Evolutionary conservation across 2,113 vertebrate species (phyloP).

Genomic region (Microtus oregoni): DNA sequence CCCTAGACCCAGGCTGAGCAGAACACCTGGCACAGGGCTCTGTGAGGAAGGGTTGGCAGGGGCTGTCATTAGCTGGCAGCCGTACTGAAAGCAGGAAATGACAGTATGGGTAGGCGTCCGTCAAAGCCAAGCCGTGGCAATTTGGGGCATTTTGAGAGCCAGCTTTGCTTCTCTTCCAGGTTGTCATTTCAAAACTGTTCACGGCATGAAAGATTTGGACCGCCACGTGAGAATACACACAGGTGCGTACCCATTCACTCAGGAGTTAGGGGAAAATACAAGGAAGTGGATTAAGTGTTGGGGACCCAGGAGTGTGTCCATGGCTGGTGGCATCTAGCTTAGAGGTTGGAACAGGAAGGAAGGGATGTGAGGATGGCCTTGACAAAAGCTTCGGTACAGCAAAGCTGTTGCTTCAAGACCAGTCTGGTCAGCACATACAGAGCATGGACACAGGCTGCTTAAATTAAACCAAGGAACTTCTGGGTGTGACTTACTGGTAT

Average conservation of each 20-base stretch:
- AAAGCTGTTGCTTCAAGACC: not conserved
- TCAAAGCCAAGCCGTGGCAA: not conserved
- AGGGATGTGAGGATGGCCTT: not conserved
- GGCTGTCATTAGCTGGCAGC: not conserved
- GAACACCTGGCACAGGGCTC: not conserved
- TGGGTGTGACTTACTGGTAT: too few relatives aligned
- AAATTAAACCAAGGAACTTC: not conserved
- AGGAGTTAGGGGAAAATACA: rapidly evolving
- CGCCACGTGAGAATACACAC: constrained; percentile 97
- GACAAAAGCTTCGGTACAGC: too few relatives aligned
- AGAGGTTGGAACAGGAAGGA: not conserved
- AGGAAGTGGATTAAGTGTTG: rapidly evolving
- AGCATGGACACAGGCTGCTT: not conserved
- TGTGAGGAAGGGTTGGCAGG: not conserved
- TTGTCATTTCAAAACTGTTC: constrained; percentile 97
- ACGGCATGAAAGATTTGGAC: constrained; percentile 99
- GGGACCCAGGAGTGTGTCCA: rapidly evolving
- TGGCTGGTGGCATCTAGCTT: not conserved
- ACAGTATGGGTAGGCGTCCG: not conserved
- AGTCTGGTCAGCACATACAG: not conserved
- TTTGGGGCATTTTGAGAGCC: too few relatives aligned
- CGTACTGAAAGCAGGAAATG: not conserved
- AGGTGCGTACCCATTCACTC: constrained; percentile 82
- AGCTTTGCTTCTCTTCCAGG: constrained; percentile 85
- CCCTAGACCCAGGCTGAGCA: not conserved